Conservation (phyloP, 2,113 vertebrate species). For the Piaya cayana region DNA sequence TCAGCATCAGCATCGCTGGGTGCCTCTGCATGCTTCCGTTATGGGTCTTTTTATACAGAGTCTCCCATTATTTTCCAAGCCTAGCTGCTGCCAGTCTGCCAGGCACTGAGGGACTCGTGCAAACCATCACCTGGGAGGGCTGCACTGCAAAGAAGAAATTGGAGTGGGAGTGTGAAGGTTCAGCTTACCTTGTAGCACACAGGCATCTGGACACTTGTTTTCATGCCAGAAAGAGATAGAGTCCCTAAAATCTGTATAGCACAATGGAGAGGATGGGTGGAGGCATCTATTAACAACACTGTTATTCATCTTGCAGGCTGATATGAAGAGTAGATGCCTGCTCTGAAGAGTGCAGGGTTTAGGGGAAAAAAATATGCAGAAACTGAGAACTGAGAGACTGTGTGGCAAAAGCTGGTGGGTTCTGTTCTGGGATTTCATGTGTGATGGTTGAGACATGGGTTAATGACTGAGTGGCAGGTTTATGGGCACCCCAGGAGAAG, state of each 20-base stretch:
- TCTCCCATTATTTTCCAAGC: neutral
- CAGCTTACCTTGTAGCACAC: rapidly evolving
- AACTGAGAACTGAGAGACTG: neutral
- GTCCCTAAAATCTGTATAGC: rapidly evolving
- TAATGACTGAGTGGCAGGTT: neutral
- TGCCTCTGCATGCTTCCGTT: neutral
- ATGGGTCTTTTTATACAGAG: neutral
- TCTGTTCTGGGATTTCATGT: neutral
- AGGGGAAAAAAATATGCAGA: neutral
- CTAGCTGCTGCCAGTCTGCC: neutral
- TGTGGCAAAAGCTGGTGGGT: neutral
- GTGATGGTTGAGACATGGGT: rapidly evolving
- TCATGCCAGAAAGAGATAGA: neutral
- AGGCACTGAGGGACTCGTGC: rapidly evolving
- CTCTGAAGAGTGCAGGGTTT: neutral
- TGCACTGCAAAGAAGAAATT: rapidly evolving
- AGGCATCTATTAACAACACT: neutral
- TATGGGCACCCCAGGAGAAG: neutral
- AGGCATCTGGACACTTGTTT: rapidly evolving
- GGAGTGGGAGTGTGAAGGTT: neutral
- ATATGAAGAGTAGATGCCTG: neutral
- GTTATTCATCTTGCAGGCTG: neutral
- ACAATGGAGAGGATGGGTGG: neutral
- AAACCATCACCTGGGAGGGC: rapidly evolving
- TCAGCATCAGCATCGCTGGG: neutral